Evolutionary conservation across 2,113 vertebrate genomes (phyloP), one percentile per base, ranked within the genome.

Genomic region (Thalassarche chlororhynchos): DNA sequence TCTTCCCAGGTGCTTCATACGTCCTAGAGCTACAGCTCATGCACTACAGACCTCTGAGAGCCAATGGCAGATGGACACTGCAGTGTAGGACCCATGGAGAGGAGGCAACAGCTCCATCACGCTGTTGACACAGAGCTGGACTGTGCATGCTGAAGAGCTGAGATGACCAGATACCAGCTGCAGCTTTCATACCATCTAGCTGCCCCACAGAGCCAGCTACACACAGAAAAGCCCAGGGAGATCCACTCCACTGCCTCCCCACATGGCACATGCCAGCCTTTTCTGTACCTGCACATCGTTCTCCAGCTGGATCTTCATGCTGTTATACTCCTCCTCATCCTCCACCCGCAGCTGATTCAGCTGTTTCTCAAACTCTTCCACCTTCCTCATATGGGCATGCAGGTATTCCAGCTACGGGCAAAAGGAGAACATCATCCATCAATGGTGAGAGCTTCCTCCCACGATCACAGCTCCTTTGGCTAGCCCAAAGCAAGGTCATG

Each of bases 281-380:
- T 60, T 12, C 31, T 47, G 5, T 58, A 99, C 99, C 99, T 99
- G 98, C 60, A 98, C 97, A 3, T 98, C 98, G 5, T 69, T 96
- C 88, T 98, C 98, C 91, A 98, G 92, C 89, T 98, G 98, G 40
- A 96, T 95, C 97, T 98, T 98, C 89, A 97, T 90, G 14, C 28
- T 80, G 66, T 94, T 98, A 74, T 96, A 97, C 40, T 99, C 98
- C 51, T 99, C 97, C 0, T 95, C 94, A 12, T 97, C 98, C 91
- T 98, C 97, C 58, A 98, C 19, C 66, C 97, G 93, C 92, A 98
- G 96, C 89, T 96, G 94, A 40, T 98, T 93, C 54, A 99, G 92
- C 87, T 97, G 87, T 9, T 79, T 94, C 90, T 99, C 98, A 9
- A 96, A 98, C 29, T 99, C 98, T 92, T 99, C 98, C 74, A 98